Evolutionary conservation across 2,888 invertebrate species (phyloP).

Genomic region (Cosmia trapezina): DNA sequence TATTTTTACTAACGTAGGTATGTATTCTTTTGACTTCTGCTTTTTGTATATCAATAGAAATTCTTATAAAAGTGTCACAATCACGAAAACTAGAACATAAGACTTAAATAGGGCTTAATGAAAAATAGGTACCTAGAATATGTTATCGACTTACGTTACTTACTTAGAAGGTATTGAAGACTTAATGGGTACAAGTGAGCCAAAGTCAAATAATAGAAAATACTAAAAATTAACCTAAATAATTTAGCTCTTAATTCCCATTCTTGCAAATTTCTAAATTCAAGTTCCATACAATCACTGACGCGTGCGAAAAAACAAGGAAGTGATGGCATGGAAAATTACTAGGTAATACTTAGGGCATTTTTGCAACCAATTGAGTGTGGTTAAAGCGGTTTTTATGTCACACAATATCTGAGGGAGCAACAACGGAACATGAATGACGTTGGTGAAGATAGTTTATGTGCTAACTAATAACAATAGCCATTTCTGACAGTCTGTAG

Average conservation of each 20-base stretch:
- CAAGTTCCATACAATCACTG: background rate
- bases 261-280: background rate
- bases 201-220: background rate
- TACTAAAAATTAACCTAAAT: background rate
- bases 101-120: background rate
- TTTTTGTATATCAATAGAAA: background rate
- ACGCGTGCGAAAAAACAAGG: background rate
- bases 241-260: too few species aligned
- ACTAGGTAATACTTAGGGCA: background rate
- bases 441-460: slow-evolving; percentile 75
- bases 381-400: slow-evolving; percentile 3
- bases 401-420: background rate
- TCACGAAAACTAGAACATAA: background rate
- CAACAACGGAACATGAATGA: slow-evolving; percentile 64
- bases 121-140: background rate
- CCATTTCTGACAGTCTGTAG: slow-evolving; percentile 71
- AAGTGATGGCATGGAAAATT: background rate
- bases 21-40: background rate
- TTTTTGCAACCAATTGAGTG: slow-evolving; percentile 1
- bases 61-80: background rate
- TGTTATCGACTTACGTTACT: background rate
- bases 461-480: slow-evolving; percentile 76
- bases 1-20: background rate
- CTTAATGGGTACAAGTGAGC: background rate
- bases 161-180: background rate